Base-by-base conservation (phyloP, 2,113 vertebrate genomes). In the Odontophorus gujanensis region DNA sequence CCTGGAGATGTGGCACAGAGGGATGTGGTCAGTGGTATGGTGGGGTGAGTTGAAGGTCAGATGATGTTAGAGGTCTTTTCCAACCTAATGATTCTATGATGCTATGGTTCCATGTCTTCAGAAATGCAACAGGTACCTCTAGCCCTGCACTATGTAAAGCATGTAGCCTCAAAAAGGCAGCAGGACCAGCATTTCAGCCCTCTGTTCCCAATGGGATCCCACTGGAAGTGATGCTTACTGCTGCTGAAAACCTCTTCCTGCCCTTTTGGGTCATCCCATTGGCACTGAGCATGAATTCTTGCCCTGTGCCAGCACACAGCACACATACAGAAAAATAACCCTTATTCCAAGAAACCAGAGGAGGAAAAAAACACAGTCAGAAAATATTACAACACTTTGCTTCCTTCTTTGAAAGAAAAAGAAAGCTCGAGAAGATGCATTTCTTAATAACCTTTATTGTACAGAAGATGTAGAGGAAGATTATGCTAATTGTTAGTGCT, bases 401-500 rank as follows among this genome's bases (percentile, higher is more conserved):
- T 85, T 51, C 59, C 66, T 74, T 63, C 42, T 17, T 17, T 58
- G 45, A 88, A 42, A n/a, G 30, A 53, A 51, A 48, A 62, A 22
- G 45, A 75, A 85, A 6, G 14, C n/a, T 53, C 2, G 2, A 30
- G 62, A 84, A 36, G 55, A 72, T 43, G 36, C 26, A 51, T 73
- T 71, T 85, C 58, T 76, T 32, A 68, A 53, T 45, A 86, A 84
- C 26, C 48, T 14, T 50, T 51, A 25, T 25, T 5, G 13, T 1
- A 1, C 74, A 61, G 87, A 59, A 83, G 82, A 88, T 48, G 53
- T 72, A 51, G 51, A 89, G 61, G 80, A 63, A 81, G 81, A 84
- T 84, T 38, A 82, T 71, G 66, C 28, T 91, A 81, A 95, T 84
- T 78, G 72, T 51, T 32, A 69, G 62, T 65, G 62, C 28, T 65